A percentile compares a stretch with the other conserved stretches of the same genome.
These are phyloP conservation scores for Tauraco erythrolophus DNA, from an alignment of 2,113 vertebrate species.

Conservation along the genomic window DNA sequence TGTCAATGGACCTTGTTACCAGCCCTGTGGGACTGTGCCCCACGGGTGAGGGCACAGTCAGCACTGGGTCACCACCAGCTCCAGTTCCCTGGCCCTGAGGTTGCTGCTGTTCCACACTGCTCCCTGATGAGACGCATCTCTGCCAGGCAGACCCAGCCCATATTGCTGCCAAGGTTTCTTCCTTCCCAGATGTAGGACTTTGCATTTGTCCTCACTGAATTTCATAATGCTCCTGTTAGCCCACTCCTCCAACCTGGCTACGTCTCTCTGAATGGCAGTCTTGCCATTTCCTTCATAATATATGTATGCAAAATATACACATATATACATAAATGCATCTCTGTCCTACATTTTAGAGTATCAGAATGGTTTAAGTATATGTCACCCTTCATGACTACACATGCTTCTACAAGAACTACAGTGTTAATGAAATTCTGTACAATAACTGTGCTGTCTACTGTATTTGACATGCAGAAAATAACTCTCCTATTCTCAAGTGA, in stretches of 20 bases:
- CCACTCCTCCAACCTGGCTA: background rate
- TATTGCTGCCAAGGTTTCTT: background rate
- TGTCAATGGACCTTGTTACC: accelerated
- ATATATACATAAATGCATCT: slow-evolving; percentile 41
- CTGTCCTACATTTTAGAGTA: slow-evolving; percentile 38
- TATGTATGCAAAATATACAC: slow-evolving; percentile 28
- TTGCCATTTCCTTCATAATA: slow-evolving; percentile 8
- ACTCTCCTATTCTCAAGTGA: slow-evolving; percentile 12
- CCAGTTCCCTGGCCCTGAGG: background rate
- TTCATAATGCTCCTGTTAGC: background rate
- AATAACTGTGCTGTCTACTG: slow-evolving; percentile 11
- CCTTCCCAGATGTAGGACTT: background rate
- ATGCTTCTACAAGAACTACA: background rate
- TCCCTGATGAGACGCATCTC: background rate
- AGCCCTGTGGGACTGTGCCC: too few species aligned
- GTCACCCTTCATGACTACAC: background rate
- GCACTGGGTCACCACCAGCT: background rate
- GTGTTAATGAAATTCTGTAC: slow-evolving; percentile 52
- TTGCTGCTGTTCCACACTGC: background rate
- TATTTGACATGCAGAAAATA: slow-evolving; percentile 17
- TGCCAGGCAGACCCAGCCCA: background rate
- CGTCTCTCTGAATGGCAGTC: slow-evolving; percentile 12
- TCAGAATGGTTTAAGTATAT: slow-evolving; percentile 22
- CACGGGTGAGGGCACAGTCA: accelerated
- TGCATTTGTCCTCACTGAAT: background rate